A percentile compares a stretch with the other conserved stretches of the same genome.
Conservation (phyloP, 2,888 invertebrate genomes). For the Tenodera sinensis region DNA sequence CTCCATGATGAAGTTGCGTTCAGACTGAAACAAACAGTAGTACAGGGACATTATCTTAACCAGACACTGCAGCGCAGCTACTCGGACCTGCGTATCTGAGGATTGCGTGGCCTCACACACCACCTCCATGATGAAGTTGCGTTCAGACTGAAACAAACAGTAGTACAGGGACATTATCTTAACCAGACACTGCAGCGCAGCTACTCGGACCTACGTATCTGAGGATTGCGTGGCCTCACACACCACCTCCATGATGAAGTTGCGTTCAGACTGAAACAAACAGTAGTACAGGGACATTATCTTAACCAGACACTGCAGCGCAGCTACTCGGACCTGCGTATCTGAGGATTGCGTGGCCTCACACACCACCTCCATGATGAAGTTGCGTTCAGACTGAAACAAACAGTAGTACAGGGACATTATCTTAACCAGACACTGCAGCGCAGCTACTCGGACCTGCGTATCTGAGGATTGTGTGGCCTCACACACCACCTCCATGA, state of each 20-base stretch:
- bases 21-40: slow-evolving; percentile 53
- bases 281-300: too few species aligned
- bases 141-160: slow-evolving; percentile 61
- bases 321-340: too few species aligned
- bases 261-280: too few species aligned
- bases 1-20: slow-evolving; percentile 99
- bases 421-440: slow-evolving; percentile 98
- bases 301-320: too few species aligned
- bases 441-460: slow-evolving; percentile 90
- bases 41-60: slow-evolving; percentile 95
- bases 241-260: too few species aligned
- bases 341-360: too few species aligned
- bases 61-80: slow-evolving; percentile 95
- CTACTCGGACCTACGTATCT: too few species aligned
- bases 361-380: too few species aligned
- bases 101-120: slow-evolving; percentile 99
- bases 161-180: too few species aligned
- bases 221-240: too few species aligned
- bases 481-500: slow-evolving; percentile 99
- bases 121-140: slow-evolving; percentile 99
- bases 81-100: slow-evolving; percentile 83
- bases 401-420: slow-evolving; percentile 97
- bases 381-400: too few species aligned
- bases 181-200: too few species aligned
- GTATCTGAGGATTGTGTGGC: slow-evolving; percentile 92